A percentile compares a stretch with the other conserved stretches of the same genome.
Evolutionary conservation across 2,113 vertebrate species (phyloP).

Genomic region (Rhabdornis inornatus): DNA sequence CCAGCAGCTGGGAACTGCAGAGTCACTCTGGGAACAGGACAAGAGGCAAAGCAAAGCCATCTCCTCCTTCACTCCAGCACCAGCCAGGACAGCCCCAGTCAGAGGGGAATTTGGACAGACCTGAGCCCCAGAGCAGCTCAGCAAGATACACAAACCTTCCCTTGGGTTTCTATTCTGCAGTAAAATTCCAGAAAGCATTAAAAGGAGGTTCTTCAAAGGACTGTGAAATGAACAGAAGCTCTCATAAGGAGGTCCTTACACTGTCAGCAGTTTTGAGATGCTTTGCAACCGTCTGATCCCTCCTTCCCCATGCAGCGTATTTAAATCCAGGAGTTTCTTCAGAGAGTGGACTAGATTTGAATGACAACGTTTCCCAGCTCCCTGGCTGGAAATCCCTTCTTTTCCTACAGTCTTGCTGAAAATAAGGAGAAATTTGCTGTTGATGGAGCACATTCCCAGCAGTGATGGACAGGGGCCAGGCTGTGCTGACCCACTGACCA

Average conservation of each 20-base stretch:
- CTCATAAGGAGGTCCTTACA: background rate
- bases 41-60: background rate
- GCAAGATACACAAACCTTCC: background rate
- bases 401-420: background rate
- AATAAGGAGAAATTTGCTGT: background rate
- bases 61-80: background rate
- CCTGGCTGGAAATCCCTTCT: background rate
- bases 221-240: background rate
- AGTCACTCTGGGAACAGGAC: background rate
- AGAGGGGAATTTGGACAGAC: background rate
- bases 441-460: background rate
- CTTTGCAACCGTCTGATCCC: background rate
- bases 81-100: rapidly evolving
- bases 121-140: background rate
- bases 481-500: background rate
- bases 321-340: background rate
- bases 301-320: background rate
- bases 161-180: background rate
- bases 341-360: background rate
- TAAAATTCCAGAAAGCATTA: background rate
- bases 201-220: background rate
- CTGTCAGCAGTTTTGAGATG: conserved; percentile 12
- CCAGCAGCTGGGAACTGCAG: background rate
- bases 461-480: background rate
- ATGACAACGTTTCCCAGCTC: background rate